Evolutionary conservation across 2,797 vertebrate genomes (phyloP), one percentile per base, ranked within the genome.

Genomic region (Syndactyla subalaris): DNA sequence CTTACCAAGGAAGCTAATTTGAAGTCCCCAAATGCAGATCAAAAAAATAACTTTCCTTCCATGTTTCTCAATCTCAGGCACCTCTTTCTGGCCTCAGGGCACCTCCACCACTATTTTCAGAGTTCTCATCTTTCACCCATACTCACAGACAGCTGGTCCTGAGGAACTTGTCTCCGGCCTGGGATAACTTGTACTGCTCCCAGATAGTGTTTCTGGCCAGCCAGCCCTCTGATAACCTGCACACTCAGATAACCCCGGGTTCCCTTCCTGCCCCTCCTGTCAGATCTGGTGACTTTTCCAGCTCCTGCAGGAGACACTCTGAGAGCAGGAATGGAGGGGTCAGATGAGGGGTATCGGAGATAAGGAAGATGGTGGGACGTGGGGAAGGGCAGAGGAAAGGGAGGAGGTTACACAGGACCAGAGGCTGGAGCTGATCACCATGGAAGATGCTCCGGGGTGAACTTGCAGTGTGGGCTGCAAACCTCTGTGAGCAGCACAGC

Each of bases 21-120:
- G 16, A 73, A 94, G 80, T 67, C 77, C 48, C 45, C 91, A 88
- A 14, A 88, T 62, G 61, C 68, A 81, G 55, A 76, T 29, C 11
- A 85, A 92, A 84, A 92, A 94, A 88, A 66, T 10, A 72, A 63
- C 85, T 88, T 92, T 94, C 63, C 29, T 84, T 90, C 82, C 88
- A 73, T 16, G 30, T 92, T 96, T 94, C 94, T 90, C 91, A 88
- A 39, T 82, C 24, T 1, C 85, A 94, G 74, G 76, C 82, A 95
- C 91, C 76, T 86, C 79, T 84, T 72, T 89, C 73, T 94, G 82
- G 76, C 91, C 89, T 36, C 63, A 49, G 89, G 87, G 85, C 1
- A 0, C 74, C 70, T 83, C 73, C 46, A 70, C 7, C 52, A 67
- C 85, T 92, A 22, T 90, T 95, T 95, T 73, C 89, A 79, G 94